Conservation (phyloP, 23 tunicate genomes). For the Clavelina lepadiformis region DNA sequence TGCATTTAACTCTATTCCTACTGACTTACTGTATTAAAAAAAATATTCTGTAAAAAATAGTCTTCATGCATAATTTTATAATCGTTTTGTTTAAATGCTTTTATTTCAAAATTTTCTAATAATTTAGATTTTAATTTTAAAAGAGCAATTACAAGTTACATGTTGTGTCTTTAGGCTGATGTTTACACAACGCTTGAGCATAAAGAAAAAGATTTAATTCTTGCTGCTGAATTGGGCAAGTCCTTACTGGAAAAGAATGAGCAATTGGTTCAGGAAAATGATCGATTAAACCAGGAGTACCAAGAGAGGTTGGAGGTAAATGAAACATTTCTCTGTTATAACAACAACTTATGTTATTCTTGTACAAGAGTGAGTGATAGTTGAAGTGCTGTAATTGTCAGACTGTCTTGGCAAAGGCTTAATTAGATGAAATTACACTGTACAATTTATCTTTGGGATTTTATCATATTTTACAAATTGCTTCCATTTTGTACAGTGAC, state of each 20-base stretch:
- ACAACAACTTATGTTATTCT: too few relatives aligned
- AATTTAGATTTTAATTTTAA: background rate
- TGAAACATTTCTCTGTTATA: background rate
- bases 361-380: too few relatives aligned
- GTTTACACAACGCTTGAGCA: constrained; percentile 61
- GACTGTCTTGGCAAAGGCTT: too few relatives aligned
- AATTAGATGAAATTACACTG: background rate
- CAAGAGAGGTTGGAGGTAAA: constrained; percentile 36
- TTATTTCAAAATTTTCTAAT: background rate
- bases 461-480: too few relatives aligned
- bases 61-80: background rate
- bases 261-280: constrained; percentile 44
- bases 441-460: background rate
- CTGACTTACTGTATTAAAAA: background rate
- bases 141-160: too few relatives aligned
- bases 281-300: constrained; percentile 24
- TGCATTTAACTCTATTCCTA: too few relatives aligned
- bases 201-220: constrained; percentile 58
- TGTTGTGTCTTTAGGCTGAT: constrained; percentile 53
- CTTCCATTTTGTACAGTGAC: too few relatives aligned
- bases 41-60: background rate
- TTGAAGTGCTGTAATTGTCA: too few relatives aligned
- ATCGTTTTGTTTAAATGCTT: background rate
- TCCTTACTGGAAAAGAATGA: constrained; percentile 72
- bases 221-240: constrained; percentile 76